Conservation (phyloP, 2,113 vertebrate genomes). For the Nibea coibor region DNA sequence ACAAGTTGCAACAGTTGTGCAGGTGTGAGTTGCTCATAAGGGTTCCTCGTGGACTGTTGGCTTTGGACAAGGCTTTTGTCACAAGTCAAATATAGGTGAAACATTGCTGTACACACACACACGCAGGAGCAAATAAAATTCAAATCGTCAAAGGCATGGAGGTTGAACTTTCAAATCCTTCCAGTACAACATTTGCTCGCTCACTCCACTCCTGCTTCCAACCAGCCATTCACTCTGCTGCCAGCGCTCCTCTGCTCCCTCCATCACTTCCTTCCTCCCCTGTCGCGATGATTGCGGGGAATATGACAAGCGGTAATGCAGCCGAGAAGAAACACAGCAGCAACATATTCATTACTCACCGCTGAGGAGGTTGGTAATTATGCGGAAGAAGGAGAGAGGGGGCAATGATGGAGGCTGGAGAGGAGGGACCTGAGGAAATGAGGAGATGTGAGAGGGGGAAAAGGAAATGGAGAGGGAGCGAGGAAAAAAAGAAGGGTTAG, state of each 20-base stretch:
- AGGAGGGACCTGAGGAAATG: background rate
- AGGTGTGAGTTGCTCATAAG: no score
- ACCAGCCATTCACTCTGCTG: background rate
- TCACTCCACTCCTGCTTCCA: background rate
- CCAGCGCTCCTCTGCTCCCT: background rate
- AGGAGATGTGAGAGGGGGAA: background rate
- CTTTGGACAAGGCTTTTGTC: background rate
- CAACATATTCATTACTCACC: constrained; percentile 30
- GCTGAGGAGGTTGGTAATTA: constrained; percentile 25
- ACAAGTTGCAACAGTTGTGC: no score
- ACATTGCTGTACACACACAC: background rate
- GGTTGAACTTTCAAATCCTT: background rate
- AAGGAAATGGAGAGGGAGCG: no score
- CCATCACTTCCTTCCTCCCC: constrained; percentile 8
- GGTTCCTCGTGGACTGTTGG: background rate
- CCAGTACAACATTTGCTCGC: background rate
- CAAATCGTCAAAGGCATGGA: background rate
- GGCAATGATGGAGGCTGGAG: background rate
- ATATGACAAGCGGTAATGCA: background rate
- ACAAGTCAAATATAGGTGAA: no score
- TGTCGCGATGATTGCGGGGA: background rate
- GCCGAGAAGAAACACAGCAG: constrained; percentile 12
- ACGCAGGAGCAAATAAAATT: background rate
- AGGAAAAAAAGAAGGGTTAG: background rate
- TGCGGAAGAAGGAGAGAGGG: background rate